These are phyloP conservation scores for Bothrops alternatus DNA, from an alignment of 2,797 vertebrate species.

Conservation along the genomic window DNA sequence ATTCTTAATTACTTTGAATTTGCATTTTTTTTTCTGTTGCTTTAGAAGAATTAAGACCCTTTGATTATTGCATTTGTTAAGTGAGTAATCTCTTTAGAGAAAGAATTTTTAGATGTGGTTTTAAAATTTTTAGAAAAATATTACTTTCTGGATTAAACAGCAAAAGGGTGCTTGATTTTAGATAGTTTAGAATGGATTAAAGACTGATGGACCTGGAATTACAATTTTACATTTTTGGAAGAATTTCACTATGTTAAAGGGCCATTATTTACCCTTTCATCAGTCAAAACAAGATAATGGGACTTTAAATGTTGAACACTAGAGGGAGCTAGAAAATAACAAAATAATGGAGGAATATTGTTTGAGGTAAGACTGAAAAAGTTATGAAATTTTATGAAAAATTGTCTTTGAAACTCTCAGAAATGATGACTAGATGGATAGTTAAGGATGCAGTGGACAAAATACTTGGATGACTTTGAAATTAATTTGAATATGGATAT, in stretches of 20 bases:
- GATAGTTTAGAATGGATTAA: neutral
- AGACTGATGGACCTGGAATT: neutral
- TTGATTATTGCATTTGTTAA: no score
- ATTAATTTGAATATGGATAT: neutral
- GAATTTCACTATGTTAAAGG: no score
- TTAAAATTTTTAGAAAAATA: neutral
- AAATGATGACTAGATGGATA: neutral
- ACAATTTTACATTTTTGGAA: neutral
- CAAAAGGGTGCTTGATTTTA: neutral
- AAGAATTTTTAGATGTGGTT: neutral
- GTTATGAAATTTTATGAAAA: neutral
- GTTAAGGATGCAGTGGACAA: neutral
- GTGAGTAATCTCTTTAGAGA: no score
- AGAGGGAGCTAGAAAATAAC: neutral
- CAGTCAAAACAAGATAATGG: neutral
- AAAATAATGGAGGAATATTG: no score
- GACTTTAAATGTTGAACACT: neutral
- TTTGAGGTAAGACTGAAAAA: neutral
- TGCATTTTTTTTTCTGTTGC: no score
- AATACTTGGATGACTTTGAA: neutral
- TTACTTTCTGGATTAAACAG: neutral
- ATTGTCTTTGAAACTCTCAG: neutral
- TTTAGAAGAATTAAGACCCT: no score
- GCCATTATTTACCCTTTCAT: neutral
- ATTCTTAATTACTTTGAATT: no score